Percentiles rank a stretch among this genome's conserved stretches.
Conservation (phyloP, 2,113 vertebrate genomes). For the Corythornis vintsioides region DNA sequence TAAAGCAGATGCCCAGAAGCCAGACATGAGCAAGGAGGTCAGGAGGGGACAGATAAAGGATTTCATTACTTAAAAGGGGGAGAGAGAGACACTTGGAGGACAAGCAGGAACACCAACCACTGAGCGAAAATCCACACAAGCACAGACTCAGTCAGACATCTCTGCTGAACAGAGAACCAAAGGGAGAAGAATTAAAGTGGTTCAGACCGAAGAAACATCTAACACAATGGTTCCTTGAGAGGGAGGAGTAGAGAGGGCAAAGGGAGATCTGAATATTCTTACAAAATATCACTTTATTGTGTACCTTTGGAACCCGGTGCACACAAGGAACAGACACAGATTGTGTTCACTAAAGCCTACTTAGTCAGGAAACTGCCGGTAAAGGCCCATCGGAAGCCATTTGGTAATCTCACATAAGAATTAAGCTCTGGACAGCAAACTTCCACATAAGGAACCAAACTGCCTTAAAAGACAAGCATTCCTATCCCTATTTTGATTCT, state of each 20-base stretch:
- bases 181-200: not conserved
- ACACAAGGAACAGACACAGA: constrained; percentile 12
- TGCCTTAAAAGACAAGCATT: not conserved
- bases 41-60: constrained; percentile 47
- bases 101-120: not conserved
- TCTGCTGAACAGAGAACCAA: not conserved
- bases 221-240: not conserved
- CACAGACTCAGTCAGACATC: not conserved
- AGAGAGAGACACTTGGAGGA: not conserved
- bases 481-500: not conserved
- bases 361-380: not conserved
- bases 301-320: not conserved
- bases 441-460: not conserved
- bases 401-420: not conserved
- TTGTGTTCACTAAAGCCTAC: not conserved
- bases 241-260: not conserved
- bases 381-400: constrained; percentile 7
- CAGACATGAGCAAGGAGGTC: constrained; percentile 12
- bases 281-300: not conserved
- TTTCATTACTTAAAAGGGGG: constrained; percentile 36
- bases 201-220: not conserved
- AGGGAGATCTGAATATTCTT: not conserved
- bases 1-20: constrained; percentile 6
- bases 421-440: constrained; percentile 2
- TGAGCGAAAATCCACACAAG: not conserved